Conservation (phyloP, 1,140 invertebrate species). For the Drosophila kohkoa region DNA sequence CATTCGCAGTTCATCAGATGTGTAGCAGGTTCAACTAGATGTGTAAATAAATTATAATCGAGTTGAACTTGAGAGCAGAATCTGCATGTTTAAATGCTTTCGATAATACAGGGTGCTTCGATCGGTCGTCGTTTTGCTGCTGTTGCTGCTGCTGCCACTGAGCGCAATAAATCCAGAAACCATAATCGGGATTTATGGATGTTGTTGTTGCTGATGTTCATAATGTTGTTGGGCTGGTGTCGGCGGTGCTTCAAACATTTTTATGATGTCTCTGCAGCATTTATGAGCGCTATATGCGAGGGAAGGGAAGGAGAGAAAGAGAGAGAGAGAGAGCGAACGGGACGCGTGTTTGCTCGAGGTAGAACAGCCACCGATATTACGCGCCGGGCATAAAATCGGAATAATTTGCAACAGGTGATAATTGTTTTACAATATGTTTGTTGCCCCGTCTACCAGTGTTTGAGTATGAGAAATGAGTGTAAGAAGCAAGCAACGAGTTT, state of each 20-base stretch:
- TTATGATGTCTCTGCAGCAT: slow-evolving; percentile 83
- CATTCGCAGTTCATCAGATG: not conserved
- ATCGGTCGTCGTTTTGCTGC: slow-evolving; percentile 25
- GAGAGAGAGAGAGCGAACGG: not conserved
- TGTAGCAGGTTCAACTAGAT: not conserved
- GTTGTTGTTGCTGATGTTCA: slow-evolving; percentile 51
- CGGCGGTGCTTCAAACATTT: slow-evolving; percentile 80
- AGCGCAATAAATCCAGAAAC: slow-evolving; percentile 79
- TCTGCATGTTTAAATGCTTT: not conserved
- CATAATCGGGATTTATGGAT: slow-evolving; percentile 83
- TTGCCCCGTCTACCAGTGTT: slow-evolving; percentile 32
- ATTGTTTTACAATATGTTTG: slow-evolving; percentile 80
- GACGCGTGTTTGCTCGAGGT: slow-evolving; percentile 35
- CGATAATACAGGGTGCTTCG: slow-evolving; percentile 28
- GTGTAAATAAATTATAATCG: not conserved
- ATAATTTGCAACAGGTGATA: slow-evolving; percentile 84
- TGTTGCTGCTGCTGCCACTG: slow-evolving; percentile 11
- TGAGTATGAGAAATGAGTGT: slow-evolving; percentile 34
- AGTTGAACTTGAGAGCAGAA: slow-evolving; percentile 7
- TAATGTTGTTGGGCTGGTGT: slow-evolving; percentile 46
- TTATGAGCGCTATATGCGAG: slow-evolving; percentile 60
- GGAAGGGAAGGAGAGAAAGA: slow-evolving; percentile 4
- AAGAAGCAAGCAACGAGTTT: slow-evolving; percentile 1
- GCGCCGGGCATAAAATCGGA: slow-evolving; percentile 73
- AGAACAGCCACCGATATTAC: slow-evolving; percentile 79